These are phyloP conservation scores for Triplophysa bombifrons DNA, from an alignment of 2,797 vertebrate species.

Conservation along the genomic window DNA sequence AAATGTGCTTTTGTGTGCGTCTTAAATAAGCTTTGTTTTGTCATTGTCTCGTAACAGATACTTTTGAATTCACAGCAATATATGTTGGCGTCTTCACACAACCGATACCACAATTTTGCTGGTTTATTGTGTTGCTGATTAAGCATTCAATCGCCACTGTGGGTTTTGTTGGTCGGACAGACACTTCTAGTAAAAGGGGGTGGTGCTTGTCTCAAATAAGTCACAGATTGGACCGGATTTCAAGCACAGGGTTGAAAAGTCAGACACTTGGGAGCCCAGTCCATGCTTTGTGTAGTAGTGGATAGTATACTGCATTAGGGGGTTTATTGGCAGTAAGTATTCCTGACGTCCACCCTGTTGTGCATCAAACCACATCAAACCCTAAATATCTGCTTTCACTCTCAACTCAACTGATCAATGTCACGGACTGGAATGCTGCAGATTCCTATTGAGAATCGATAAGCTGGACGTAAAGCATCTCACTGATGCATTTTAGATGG, in stretches of 20 bases:
- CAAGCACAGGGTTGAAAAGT: too few relatives aligned
- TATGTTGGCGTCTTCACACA: too few relatives aligned
- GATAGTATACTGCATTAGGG: not conserved
- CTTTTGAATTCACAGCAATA: too few relatives aligned
- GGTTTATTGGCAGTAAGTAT: conserved; percentile 2
- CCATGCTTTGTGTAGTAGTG: not conserved
- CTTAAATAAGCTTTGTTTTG: not conserved
- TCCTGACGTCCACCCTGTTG: not conserved
- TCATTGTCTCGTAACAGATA: too few relatives aligned
- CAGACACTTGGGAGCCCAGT: not conserved
- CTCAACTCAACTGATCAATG: conserved; percentile 45
- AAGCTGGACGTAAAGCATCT: conserved; percentile 41
- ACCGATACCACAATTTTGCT: too few relatives aligned
- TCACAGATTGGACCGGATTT: not conserved
- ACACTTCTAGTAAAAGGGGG: too few relatives aligned
- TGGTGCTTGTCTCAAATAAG: not conserved
- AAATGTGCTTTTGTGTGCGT: not conserved
- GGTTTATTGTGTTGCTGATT: not conserved
- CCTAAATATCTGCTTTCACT: conserved; percentile 44
- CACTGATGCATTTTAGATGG: conserved; percentile 37
- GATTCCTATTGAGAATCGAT: conserved; percentile 48
- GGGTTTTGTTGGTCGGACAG: not conserved
- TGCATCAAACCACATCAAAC: conserved; percentile 10
- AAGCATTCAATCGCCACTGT: not conserved
- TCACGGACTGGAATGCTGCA: conserved; percentile 13